Conservation (phyloP, 2,888 invertebrate genomes). For the Ophioninae sp. region DNA sequence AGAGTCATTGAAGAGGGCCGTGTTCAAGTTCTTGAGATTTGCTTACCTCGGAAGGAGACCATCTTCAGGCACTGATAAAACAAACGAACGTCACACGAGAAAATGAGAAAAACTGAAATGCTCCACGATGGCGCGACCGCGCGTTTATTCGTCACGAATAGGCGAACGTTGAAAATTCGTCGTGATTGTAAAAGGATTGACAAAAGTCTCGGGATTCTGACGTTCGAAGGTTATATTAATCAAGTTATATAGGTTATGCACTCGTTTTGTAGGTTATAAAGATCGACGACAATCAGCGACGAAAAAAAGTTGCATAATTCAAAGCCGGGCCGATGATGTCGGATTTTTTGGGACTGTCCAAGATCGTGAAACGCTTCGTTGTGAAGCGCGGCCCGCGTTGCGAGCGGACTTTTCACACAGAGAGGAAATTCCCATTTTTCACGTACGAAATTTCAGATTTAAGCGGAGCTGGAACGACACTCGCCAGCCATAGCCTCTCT, state of each 20-base stretch:
- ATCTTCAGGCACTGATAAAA: slow-evolving; percentile 13
- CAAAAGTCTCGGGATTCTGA: slow-evolving; percentile 66
- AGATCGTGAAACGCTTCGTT: slow-evolving; percentile 63
- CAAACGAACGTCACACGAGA: slow-evolving; percentile 41
- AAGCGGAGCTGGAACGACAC: slow-evolving; percentile 19
- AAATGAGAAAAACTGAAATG: slow-evolving; percentile 18
- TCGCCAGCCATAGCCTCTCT: slow-evolving; percentile 35
- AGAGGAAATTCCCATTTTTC: slow-evolving; percentile 34
- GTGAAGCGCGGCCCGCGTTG: slow-evolving; percentile 58
- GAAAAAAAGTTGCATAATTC: slow-evolving; percentile 66
- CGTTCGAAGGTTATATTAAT: slow-evolving; percentile 73
- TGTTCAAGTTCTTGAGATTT: neutral
- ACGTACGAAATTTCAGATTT: slow-evolving; percentile 49
- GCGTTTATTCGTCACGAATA: neutral
- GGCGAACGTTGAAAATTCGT: slow-evolving; percentile 5
- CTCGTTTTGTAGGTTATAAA: slow-evolving; percentile 72
- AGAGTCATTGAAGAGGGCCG: neutral
- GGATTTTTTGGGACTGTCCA: slow-evolving; percentile 17
- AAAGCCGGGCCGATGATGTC: slow-evolving; percentile 57
- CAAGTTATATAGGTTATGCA: slow-evolving; percentile 75
- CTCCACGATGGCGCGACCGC: neutral
- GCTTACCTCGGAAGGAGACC: slow-evolving; percentile 15
- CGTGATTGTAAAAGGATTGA: slow-evolving; percentile 8
- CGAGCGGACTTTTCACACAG: neutral
- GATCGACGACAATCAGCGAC: slow-evolving; percentile 43